A percentile compares a stretch with the other conserved stretches of the same genome.
Evolutionary conservation across 2,888 invertebrate species (phyloP).

Genomic region (Morinoia aosen): DNA sequence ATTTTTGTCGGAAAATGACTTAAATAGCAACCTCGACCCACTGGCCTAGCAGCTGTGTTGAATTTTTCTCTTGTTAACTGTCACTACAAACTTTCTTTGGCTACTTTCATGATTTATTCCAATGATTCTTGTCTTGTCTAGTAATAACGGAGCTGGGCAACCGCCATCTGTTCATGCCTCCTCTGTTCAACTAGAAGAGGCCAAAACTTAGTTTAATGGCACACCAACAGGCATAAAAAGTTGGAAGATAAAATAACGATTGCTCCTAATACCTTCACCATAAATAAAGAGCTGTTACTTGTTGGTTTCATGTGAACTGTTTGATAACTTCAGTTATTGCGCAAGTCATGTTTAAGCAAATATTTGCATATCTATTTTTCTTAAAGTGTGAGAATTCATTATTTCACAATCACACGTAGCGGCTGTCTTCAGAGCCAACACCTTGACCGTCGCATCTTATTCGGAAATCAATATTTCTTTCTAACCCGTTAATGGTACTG

Average conservation of each 20-base stretch:
- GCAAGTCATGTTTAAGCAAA: neutral
- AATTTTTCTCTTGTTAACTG: neutral
- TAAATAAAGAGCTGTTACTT: neutral
- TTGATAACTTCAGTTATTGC: neutral
- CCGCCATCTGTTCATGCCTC: neutral
- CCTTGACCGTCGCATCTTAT: neutral
- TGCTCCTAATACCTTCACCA: neutral
- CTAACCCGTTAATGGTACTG: neutral
- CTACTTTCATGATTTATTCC: neutral
- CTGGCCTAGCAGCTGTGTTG: too few relatives aligned
- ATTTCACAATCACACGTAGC: neutral
- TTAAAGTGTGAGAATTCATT: neutral
- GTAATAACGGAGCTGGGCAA: neutral
- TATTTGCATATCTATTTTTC: neutral
- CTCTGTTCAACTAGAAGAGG: neutral
- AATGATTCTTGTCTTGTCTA: neutral
- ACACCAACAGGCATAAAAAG: neutral
- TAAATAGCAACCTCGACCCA: too few relatives aligned
- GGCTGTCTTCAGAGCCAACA: neutral
- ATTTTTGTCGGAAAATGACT: too few relatives aligned
- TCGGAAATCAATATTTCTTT: neutral
- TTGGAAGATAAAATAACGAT: neutral
- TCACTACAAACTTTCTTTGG: neutral
- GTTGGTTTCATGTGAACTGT: neutral
- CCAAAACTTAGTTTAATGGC: neutral